A percentile compares a stretch with the other conserved stretches of the same genome.
Conservation (phyloP, 2,113 vertebrate genomes). For the Cnemophilus loriae region DNA sequence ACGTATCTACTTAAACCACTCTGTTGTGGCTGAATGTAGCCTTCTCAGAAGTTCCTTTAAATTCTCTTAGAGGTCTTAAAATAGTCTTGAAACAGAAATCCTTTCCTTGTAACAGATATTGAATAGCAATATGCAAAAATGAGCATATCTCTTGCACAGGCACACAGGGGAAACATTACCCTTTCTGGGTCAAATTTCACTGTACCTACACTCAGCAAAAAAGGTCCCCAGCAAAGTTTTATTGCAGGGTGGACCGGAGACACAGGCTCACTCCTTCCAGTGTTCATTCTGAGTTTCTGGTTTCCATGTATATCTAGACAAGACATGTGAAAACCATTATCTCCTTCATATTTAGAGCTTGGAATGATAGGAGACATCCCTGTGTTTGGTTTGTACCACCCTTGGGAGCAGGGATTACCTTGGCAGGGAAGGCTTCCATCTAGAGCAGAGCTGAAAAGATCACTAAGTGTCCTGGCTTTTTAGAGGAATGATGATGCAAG, state of each 20-base stretch:
- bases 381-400: background rate
- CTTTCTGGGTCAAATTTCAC: background rate
- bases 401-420: slow-evolving; percentile 4
- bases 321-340: slow-evolving; percentile 4
- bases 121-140: slow-evolving; percentile 4
- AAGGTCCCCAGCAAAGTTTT: background rate
- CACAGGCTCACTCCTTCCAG: background rate
- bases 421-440: background rate
- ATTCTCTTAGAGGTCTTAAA: slow-evolving; percentile 18
- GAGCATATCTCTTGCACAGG: background rate
- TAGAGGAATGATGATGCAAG: background rate
- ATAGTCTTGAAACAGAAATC: background rate
- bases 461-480: background rate
- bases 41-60: background rate
- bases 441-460: background rate
- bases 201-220: background rate
- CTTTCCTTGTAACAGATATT: slow-evolving; percentile 14
- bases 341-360: background rate
- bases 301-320: background rate
- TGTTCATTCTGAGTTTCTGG: background rate
- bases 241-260: background rate
- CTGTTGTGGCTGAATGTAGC: background rate
- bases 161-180: background rate
- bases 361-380: background rate
- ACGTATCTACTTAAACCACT: background rate